Percentiles rank a stretch among this genome's conserved stretches.
Conservation (phyloP, 2,113 vertebrate species). For the Tilapia sparmanii region DNA sequence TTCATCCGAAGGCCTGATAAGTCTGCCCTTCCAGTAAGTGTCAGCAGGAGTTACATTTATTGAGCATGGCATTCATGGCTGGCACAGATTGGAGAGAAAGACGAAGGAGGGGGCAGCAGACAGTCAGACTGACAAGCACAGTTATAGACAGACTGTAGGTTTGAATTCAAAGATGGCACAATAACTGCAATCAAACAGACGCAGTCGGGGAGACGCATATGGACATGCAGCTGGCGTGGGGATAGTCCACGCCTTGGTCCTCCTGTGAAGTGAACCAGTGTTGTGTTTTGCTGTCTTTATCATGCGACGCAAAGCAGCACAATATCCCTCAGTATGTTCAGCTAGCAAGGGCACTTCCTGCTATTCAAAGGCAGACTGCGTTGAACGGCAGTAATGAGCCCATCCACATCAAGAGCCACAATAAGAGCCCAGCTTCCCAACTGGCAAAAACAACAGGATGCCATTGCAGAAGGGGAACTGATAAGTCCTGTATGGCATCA, state of each 20-base stretch:
- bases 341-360: conserved; percentile 40
- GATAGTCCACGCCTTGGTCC: neutral
- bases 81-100: neutral
- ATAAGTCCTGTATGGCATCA: conserved; percentile 21
- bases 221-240: neutral
- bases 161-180: neutral
- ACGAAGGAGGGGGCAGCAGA: neutral
- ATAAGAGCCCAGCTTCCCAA: conserved; percentile 38
- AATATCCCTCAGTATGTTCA: conserved; percentile 8
- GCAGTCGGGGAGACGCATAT: neutral
- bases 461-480: neutral
- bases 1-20: neutral
- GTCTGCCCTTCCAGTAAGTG: neutral
- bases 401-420: conserved; percentile 38
- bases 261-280: neutral
- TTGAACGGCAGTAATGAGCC: conserved; percentile 35
- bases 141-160: neutral
- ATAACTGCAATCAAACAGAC: neutral
- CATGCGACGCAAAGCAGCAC: neutral
- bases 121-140: neutral
- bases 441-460: conserved; percentile 47
- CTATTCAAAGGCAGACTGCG: conserved; percentile 17
- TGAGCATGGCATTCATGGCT: conserved; percentile 1
- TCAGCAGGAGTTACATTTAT: neutral
- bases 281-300: conserved; percentile 14